Base-by-base conservation (phyloP, 2,797 vertebrate species). In the Helicolenus hilgendorfi region DNA sequence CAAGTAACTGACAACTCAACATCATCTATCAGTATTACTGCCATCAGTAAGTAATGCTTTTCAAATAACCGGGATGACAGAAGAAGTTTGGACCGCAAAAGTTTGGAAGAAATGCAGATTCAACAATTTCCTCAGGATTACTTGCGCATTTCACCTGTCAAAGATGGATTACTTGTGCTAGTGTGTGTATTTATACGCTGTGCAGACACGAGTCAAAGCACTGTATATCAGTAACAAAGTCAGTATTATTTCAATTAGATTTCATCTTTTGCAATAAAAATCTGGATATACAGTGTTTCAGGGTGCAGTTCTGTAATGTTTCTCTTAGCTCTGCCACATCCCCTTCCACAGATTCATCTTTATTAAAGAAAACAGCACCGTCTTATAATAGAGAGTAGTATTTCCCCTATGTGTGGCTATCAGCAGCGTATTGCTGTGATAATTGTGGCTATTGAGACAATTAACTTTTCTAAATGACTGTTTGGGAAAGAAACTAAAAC, bases 21-120 rank as follows among this genome's bases (percentile, higher is more conserved):
- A 77, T 92, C 90, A 93, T 95, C 86, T 80, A 68, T 94, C 91
- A 88, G 55, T 49, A 76, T 91, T 70, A 91, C 78, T 81, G 72
- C 70, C 83, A 69, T 94, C 90, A 87, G 60, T 55, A 75, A 81
- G 71, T 71, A 83, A 89, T 83, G 70, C 26, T 80, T 93, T 87
- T 90, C 59, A 84, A 87, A 94, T 86, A 69, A 80, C 60, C 83
- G 31, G 65, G 58, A 86, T 59, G 79, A 89, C 35, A 69, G 77
- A 87, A 41, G 69, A 60, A 67, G 67, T 87, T 91, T 49, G 65
- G 24, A 38, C 22, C 80, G 68, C 68, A 71, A 86, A 84, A 82
- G 68, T 82, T 81, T 84, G 68, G 60, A 89, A 85, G 33, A 84
- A 73, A 79, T 49, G 74, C 68, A 79, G 74, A 79, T 77, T 91